Evolutionary conservation across 1,140 invertebrate species (phyloP).

Genomic region (Pseudomyrmex concolor): DNA sequence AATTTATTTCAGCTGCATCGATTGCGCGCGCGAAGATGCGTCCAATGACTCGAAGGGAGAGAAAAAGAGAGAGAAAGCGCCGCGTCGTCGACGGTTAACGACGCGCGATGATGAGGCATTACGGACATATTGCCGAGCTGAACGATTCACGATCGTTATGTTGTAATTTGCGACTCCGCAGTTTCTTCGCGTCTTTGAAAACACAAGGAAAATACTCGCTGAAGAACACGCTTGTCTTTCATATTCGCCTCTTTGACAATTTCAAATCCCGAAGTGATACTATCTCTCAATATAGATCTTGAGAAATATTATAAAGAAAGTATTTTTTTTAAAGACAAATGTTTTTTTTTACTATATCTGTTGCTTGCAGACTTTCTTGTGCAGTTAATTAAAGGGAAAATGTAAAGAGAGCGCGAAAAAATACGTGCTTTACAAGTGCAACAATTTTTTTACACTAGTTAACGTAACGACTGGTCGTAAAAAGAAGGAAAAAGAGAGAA

Average conservation of each 20-base stretch:
- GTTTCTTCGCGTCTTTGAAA: neutral
- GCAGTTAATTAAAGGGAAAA: constrained; percentile 22
- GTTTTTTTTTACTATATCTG: neutral
- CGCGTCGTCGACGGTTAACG: constrained; percentile 13
- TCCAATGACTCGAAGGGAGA: constrained; percentile 14
- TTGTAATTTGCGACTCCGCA: neutral
- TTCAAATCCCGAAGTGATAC: too few species aligned
- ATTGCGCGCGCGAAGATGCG: constrained; percentile 16
- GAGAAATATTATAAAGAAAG: too few species aligned
- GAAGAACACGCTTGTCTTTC: neutral
- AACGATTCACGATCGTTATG: neutral
- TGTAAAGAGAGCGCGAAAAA: neutral
- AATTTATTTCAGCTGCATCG: constrained; percentile 58
- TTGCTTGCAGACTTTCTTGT: neutral
- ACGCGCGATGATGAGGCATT: constrained; percentile 36
- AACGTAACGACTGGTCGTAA: constrained; percentile 32
- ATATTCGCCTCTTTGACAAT: too few species aligned
- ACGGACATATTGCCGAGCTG: neutral
- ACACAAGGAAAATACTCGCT: neutral
- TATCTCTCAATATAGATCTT: too few species aligned
- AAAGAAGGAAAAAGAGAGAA: constrained; percentile 2
- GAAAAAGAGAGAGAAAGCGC: neutral
- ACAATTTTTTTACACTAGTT: constrained; percentile 14
- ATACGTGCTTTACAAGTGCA: neutral
- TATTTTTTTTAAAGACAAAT: too few species aligned